A percentile compares a stretch with the other conserved stretches of the same genome.
phyloP scores from a whole-genome alignment of 2,113 vertebrate genomes.

The Bubo bubo region DNA sequence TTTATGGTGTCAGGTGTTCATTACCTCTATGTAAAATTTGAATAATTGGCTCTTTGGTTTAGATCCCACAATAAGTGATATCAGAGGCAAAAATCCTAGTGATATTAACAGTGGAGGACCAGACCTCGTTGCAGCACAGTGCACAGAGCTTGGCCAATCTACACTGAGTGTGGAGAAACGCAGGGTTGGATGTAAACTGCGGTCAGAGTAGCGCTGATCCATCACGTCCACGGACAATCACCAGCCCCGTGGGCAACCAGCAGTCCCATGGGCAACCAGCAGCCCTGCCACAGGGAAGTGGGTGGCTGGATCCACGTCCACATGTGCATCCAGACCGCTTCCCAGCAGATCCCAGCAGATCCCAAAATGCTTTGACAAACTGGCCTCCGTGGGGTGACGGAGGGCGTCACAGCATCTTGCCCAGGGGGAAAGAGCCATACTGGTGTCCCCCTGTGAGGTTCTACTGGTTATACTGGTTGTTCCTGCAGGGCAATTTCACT shows the following conservation, averaged over 20 bases:
- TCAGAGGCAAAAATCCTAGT: not conserved
- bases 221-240: not conserved
- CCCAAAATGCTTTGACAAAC: not conserved
- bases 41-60: not conserved
- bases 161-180: rapidly evolving
- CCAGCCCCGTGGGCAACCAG: too few species aligned
- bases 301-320: not conserved
- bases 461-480: not conserved
- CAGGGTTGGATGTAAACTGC: too few species aligned
- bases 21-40: not conserved
- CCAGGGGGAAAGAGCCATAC: not conserved
- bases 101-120: not conserved
- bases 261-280: not conserved
- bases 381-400: rapidly evolving
- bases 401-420: not conserved
- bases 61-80: not conserved
- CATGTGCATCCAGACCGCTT: rapidly evolving
- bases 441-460: not conserved
- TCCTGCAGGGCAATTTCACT: not conserved
- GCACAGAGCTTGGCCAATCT: not conserved
- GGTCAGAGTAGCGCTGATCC: not conserved
- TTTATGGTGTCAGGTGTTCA: not conserved
- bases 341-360: not conserved
- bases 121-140: not conserved
- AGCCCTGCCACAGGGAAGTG: not conserved